Conservation (phyloP, 23 tunicate species). For the Styela plicata region DNA sequence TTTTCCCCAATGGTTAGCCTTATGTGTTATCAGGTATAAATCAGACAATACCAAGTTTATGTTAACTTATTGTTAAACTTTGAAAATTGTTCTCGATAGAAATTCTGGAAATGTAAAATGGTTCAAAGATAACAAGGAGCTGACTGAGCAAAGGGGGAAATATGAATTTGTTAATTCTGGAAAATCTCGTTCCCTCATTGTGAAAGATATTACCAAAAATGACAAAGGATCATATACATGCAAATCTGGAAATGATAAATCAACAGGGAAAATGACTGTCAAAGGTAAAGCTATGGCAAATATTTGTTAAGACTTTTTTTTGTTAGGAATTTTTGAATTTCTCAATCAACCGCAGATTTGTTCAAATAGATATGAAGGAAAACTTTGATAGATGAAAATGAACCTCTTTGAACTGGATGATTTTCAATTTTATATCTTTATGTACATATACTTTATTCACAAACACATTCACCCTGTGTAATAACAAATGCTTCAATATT, state of each 20-base stretch:
- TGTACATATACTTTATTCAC: no score
- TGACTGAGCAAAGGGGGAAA: constrained; percentile 2
- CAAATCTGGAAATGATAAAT: constrained; percentile 17
- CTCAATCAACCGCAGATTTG: not conserved
- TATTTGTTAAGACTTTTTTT: not conserved
- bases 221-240: constrained; percentile 19
- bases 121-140: constrained; percentile 22
- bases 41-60: no score
- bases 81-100: not conserved
- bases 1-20: no score
- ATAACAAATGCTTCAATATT: not conserved
- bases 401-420: not conserved
- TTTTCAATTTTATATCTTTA: not conserved
- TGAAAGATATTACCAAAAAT: not conserved
- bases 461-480: no score
- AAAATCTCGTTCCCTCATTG: constrained; percentile 1
- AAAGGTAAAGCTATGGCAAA: constrained; percentile 14
- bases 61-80: no score
- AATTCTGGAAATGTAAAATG: constrained; percentile 11
- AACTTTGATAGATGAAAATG: not conserved
- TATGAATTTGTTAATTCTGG: constrained; percentile 24
- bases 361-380: not conserved
- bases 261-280: constrained; percentile 18
- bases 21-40: no score
- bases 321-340: not conserved